Evolutionary conservation across 2,797 vertebrate species (phyloP).

Genomic region (Astyanax mexicanus): DNA sequence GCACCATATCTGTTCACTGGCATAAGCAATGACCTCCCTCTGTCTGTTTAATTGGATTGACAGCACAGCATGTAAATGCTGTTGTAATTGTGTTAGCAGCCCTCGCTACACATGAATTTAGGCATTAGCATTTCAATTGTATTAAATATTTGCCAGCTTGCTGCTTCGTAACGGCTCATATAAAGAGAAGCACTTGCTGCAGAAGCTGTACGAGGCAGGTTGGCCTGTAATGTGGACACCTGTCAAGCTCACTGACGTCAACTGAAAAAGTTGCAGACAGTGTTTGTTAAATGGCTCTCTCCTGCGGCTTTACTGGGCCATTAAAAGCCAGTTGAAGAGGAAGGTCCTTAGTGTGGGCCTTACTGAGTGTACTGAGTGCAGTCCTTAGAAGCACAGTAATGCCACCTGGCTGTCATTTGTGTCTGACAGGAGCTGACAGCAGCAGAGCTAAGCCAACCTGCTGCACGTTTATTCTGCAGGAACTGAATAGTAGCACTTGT

Average conservation of each 20-base stretch:
- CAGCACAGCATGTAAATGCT: slow-evolving; percentile 7
- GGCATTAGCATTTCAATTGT: slow-evolving; percentile 22
- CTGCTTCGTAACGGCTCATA: not conserved
- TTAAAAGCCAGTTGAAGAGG: not conserved
- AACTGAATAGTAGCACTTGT: not conserved
- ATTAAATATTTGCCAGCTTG: slow-evolving; percentile 15
- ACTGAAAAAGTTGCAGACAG: not conserved
- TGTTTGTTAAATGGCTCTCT: slow-evolving; percentile 19
- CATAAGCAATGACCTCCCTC: slow-evolving; percentile 6
- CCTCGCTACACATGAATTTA: slow-evolving; percentile 2
- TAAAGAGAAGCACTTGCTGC: not conserved
- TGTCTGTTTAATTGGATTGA: slow-evolving; percentile 20
- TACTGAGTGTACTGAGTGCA: too few species aligned
- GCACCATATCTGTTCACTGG: slow-evolving; percentile 8
- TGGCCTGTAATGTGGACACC: not conserved
- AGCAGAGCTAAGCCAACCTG: not conserved
- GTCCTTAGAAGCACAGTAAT: slow-evolving; percentile 7
- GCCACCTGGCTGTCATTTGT: slow-evolving; percentile 35
- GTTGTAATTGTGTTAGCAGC: slow-evolving; percentile 21
- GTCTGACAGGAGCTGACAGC: slow-evolving; percentile 37
- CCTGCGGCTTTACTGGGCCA: not conserved
- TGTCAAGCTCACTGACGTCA: not conserved
- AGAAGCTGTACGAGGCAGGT: not conserved
- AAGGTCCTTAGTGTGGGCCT: not conserved
- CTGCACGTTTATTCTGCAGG: slow-evolving; percentile 7